Evolutionary conservation across 2,888 invertebrate species (phyloP), one percentile per base, ranked within the genome.

Genomic region (Caenorhabditis sinica): DNA sequence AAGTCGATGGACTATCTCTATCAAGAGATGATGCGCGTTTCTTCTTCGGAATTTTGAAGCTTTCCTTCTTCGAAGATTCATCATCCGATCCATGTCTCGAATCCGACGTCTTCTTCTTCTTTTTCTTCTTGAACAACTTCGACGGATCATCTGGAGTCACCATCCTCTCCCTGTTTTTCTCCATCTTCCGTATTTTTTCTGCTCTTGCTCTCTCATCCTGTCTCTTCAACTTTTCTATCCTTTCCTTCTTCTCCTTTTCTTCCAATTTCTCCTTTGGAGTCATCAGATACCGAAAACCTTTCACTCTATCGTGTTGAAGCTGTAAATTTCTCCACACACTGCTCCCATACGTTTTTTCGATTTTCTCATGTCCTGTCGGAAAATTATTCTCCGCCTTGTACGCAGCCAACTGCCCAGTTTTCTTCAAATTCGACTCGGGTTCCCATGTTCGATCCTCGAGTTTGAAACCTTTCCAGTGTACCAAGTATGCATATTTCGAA

Each of bases 361-460:
- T 40, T 28, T 20, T 81, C 13, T 53, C 25, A 43, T 76, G 63
- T 8, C 33, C 49, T 11, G 20, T 4, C 4, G 75, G 60, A 30
- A 81, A 25, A 5, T 30, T 58, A 2, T 65, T 11, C n/a, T 23
- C 33, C 13, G 30, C 43, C 23, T 85, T 85, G 51, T 63, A 85
- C 11, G 51, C 6, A 17, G 25, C 23, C 8, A 82, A 25, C n/a
- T 17, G 2, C 1, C 23, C 40, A 23, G 45, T 15, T 15, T 61
- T 33, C 23, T 17, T 23, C 20, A 81, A 23, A 60, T 81, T 74
- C 20, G 8, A 23, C 49, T 86, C 86, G 1, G 79, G 77, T 58
- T 86, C 86, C 86, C 86, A 86, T 6, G 86, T 83, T 40, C 81
- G 53, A 0, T 82, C 76, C 4, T 33, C 20, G 2, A 20, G 15